Base-by-base conservation (phyloP, 64 coral and sea anemone species). In the Acropora tenuis region DNA sequence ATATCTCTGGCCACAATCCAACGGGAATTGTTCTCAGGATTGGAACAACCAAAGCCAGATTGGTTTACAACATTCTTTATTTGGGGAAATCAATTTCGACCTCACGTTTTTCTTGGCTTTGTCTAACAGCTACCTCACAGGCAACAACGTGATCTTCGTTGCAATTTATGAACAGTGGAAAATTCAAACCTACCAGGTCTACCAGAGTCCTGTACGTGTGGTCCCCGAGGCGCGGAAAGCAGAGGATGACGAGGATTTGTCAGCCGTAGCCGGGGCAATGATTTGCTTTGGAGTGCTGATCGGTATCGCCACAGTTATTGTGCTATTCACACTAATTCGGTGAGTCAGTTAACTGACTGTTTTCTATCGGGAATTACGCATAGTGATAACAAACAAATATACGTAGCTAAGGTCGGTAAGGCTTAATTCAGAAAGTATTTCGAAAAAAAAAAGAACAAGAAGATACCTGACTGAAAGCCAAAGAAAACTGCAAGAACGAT, bases 231-330 rank as follows among this genome's bases (percentile, higher is more conserved):
- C 75, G 17, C 87, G 19, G 0, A 90, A 10, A 18, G 63, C 59
- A 4, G 50, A 19, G 75, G 44, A 43, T 81, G 81, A 79, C 1
- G 87, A 85, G 1, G 80, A 76, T 40, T 41, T 96, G 17, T 90
- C 90, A 19, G 90, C 90, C 50, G 50, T 80, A 48, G 90, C 90
- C 43, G 94, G 76, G 45, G 86, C 90, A 30, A 72, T 96, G 73
- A 96, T 96, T 57, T 96, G 88, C 75, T 15, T 96, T 30, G 87
- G 74, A 50, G 78, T 96, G 41, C 69, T 96, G 4, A 93, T 96
- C 80, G 94, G 94, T 46, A 76, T 96, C 8, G 91, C 58, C 17
- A 87, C 90, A 15, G 90, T 96, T 18, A 87, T 96, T 46, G 87
- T 96, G 87, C 86, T 90, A 74, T 69, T 96, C 72, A 87, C 93